Evolutionary conservation across 2,888 invertebrate species (phyloP), one percentile per base, ranked within the genome.

Genomic region (Scaptodrosophila latifasciaeformis): DNA sequence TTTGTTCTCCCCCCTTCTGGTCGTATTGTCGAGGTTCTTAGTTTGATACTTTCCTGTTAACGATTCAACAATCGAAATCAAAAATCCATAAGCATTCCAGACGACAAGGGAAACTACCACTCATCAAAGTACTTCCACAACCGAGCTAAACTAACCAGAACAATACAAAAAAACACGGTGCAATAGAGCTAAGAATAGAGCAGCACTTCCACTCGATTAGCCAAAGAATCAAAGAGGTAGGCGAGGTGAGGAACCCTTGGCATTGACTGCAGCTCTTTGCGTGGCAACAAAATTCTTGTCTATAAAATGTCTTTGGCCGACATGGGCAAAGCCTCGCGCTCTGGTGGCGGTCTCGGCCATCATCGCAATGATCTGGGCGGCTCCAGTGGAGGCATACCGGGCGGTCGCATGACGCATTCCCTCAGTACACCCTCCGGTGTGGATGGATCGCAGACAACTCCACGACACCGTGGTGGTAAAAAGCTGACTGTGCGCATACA

Each of bases 401-500:
- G 81, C 30, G 90, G 91, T 69, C 90, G 92, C 65, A 93, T 93
- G 93, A 93, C 93, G 86, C 94, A 94, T 86, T 94, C 94, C 72
- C 90, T 93, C 84, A 93, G 93, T 81, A 94, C 93, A 72, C 94
- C 94, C 62, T 93, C 93, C 52, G 94, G 94, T 65, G 94, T 94
- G 80, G 94, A 94, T 88, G 87, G 86, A 13, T 84, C 86, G 48
- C 88, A 88, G 62, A 89, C 92, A 61, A 93, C 94, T 64, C 93
- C 93, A 48, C 89, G 93, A 67, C 93, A 94, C 69, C 93, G 93
- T 80, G 94, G 93, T 82, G 95, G 95, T 84, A 96, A 96, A 87
- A 95, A 96, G 92, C 89, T 96, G 62, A 94, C 94, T 49, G 92
- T 95, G 62, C 89, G 94, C 70, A 92, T 96, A 51, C 94, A 94